phyloP scores from a whole-genome alignment of 2,888 invertebrate species.

The Meghimatium bilineatum region DNA sequence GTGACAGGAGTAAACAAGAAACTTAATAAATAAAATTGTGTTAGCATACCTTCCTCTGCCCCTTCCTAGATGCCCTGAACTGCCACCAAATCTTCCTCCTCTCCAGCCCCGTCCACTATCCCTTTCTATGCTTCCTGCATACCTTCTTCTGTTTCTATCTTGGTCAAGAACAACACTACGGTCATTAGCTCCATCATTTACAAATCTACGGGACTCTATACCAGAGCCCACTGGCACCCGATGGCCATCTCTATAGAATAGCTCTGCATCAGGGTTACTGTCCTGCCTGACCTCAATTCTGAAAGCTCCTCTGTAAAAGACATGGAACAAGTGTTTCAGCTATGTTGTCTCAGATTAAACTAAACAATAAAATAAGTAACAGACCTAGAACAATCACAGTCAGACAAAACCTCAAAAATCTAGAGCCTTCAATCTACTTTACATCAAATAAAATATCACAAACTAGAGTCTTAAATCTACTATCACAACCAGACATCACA shows the following conservation, averaged over 20 bases:
- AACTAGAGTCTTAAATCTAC: too few relatives aligned
- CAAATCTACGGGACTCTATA: constrained; percentile 6
- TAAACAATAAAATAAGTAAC: background rate
- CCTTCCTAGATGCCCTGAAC: constrained; percentile 4
- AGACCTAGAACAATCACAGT: background rate
- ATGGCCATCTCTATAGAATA: constrained; percentile 25
- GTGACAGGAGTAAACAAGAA: too few relatives aligned
- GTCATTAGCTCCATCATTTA: background rate
- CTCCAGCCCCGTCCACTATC: background rate
- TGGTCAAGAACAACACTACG: constrained; percentile 35
- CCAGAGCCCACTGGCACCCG: background rate
- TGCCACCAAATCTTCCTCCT: constrained; percentile 7
- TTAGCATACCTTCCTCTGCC: constrained; percentile 17
- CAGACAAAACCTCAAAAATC: background rate
- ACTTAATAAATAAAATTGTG: too few relatives aligned
- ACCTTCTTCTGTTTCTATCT: background rate
- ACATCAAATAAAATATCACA: too few relatives aligned
- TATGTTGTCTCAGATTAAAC: too few relatives aligned
- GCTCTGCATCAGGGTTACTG: background rate
- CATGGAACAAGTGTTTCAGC: background rate
- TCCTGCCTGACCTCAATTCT: constrained; percentile 34
- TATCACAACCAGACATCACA: too few relatives aligned
- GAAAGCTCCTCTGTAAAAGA: constrained; percentile 25
- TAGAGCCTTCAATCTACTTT: background rate
- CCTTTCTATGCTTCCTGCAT: background rate